Conservation (phyloP, 2,888 invertebrate species). For the Subacronicta megacephala region DNA sequence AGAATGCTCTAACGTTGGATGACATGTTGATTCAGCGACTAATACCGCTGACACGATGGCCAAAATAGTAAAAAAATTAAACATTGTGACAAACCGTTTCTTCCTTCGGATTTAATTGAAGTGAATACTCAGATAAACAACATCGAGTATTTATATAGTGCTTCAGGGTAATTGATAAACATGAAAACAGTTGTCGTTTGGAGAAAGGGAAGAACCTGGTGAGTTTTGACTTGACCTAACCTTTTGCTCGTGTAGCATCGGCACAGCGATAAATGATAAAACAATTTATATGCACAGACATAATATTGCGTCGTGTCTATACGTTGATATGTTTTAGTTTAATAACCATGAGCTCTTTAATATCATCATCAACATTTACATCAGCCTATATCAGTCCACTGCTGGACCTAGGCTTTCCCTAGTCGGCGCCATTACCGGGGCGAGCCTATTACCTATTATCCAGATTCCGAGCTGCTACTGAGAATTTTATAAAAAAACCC, state of each 20-base stretch:
- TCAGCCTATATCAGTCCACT: no score
- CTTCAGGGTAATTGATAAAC: constrained; percentile 6
- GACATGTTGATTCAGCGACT: constrained; percentile 18
- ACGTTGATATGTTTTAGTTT: no score
- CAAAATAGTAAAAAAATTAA: constrained; percentile 5
- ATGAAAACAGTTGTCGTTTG: neutral
- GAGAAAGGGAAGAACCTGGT: neutral
- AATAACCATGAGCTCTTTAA: no score
- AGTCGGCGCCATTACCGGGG: no score
- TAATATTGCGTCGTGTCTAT: neutral
- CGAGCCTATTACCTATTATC: no score
- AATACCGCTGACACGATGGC: constrained; percentile 11
- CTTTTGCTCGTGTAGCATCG: neutral
- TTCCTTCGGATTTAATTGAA: constrained; percentile 1
- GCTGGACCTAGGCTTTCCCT: no score
- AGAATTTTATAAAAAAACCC: no score
- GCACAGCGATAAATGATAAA: neutral
- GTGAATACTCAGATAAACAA: neutral
- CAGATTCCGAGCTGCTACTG: no score
- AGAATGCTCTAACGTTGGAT: constrained; percentile 13
- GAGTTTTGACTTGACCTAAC: neutral
- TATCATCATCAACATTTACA: no score
- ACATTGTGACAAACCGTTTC: constrained; percentile 12
- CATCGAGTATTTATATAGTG: constrained; percentile 21
- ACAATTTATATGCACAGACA: neutral